Conservation (phyloP, 2,888 invertebrate genomes). For the Marasmarcha lunaedactyla region DNA sequence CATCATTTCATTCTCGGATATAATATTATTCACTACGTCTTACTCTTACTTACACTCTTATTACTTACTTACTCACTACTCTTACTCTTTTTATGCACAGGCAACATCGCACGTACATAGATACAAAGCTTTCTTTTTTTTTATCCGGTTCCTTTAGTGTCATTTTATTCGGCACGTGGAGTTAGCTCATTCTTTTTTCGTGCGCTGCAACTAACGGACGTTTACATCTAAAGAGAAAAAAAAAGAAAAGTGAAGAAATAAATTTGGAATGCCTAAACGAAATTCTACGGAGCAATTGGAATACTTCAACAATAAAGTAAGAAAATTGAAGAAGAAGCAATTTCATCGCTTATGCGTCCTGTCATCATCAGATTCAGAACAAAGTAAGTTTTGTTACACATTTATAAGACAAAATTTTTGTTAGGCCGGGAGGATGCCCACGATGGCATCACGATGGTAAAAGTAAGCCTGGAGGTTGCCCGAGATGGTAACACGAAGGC, state of each 20-base stretch:
- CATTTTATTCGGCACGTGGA: too few relatives aligned
- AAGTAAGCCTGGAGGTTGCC: background rate
- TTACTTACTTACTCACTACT: too few relatives aligned
- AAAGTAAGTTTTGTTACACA: too few relatives aligned
- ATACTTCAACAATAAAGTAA: background rate
- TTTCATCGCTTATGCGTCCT: too few relatives aligned
- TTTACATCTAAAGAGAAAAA: too few relatives aligned
- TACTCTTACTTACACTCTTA: too few relatives aligned
- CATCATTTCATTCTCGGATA: background rate
- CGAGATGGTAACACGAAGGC: background rate
- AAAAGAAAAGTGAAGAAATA: too few relatives aligned
- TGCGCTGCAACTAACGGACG: slow-evolving; percentile 2
- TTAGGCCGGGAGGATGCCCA: too few relatives aligned
- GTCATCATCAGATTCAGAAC: too few relatives aligned
- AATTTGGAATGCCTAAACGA: background rate
- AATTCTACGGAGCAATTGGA: background rate
- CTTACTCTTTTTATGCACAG: slow-evolving; percentile 7
- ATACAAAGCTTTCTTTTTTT: too few relatives aligned
- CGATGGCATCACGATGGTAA: background rate
- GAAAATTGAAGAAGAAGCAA: too few relatives aligned
- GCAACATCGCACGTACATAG: slow-evolving; percentile 4
- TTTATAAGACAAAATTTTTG: background rate
- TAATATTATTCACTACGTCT: background rate
- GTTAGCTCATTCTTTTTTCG: slow-evolving; percentile 7
- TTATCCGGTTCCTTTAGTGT: too few relatives aligned